Percentiles rank a stretch among this genome's conserved stretches.
Conservation (phyloP, 2,888 invertebrate species). For the Drosophila mercatorum region DNA sequence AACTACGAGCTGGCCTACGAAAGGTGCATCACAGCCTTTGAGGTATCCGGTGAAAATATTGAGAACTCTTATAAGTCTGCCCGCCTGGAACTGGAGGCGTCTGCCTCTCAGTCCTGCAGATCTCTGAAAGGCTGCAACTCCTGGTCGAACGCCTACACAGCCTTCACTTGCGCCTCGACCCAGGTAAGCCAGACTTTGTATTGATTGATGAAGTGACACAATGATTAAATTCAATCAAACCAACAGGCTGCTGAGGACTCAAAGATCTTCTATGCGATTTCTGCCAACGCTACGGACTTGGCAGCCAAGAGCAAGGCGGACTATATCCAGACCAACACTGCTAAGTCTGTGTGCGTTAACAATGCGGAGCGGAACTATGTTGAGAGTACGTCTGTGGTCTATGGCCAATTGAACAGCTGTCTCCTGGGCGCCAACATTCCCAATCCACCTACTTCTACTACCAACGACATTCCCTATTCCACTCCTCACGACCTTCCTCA, state of each 20-base stretch:
- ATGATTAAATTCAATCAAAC: background rate
- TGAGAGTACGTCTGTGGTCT: slow-evolving; percentile 32
- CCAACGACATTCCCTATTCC: background rate
- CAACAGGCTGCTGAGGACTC: slow-evolving; percentile 30
- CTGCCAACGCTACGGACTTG: slow-evolving; percentile 36
- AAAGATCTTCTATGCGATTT: slow-evolving; percentile 45
- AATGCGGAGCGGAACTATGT: slow-evolving; percentile 49
- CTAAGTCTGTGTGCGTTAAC: slow-evolving; percentile 25
- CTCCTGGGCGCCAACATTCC: slow-evolving; percentile 6
- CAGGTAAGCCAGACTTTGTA: slow-evolving; percentile 6
- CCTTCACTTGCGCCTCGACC: slow-evolving; percentile 8
- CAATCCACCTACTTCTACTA: background rate
- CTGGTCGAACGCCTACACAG: background rate
- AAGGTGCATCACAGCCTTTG: slow-evolving; percentile 15
- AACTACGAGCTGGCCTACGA: slow-evolving; percentile 35
- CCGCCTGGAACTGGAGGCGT: slow-evolving; percentile 2
- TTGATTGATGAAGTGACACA: background rate
- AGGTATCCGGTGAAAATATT: background rate
- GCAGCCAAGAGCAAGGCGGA: slow-evolving; percentile 22
- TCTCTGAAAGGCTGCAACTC: slow-evolving; percentile 3
- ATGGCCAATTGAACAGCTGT: slow-evolving; percentile 47
- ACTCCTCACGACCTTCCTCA: too few species aligned
- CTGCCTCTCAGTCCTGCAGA: slow-evolving; percentile 9
- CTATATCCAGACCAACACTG: background rate
- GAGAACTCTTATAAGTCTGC: background rate